These are phyloP conservation scores for Sphaerodactylus townsendi DNA, from an alignment of 2,113 vertebrate genomes.

Conservation along the genomic window DNA sequence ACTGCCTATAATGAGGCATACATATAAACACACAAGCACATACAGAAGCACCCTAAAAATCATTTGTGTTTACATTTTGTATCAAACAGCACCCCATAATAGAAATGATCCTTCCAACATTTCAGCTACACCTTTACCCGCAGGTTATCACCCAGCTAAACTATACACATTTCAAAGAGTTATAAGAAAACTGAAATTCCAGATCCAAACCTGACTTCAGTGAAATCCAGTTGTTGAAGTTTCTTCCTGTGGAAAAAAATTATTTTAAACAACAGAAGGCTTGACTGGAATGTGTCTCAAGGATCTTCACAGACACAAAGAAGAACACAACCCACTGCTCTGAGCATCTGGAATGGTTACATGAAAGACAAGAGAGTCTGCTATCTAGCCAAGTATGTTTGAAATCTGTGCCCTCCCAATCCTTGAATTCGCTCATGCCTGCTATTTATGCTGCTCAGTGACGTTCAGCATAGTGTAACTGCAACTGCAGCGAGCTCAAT, in stretches of 20 bases:
- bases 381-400: constrained; percentile 60
- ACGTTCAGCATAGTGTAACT: constrained; percentile 58
- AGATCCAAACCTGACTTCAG: constrained; percentile 65
- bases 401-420: constrained; percentile 66
- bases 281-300: constrained; percentile 9
- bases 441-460: constrained; percentile 67
- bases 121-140: neutral
- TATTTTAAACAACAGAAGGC: neutral
- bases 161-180: constrained; percentile 23
- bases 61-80: neutral
- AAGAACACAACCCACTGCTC: constrained; percentile 12
- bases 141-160: neutral
- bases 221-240: constrained; percentile 61
- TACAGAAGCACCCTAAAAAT: neutral
- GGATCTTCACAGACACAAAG: constrained; percentile 31
- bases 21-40: neutral
- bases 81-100: neutral
- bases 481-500: constrained; percentile 42
- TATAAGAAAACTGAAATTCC: constrained; percentile 13
- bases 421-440: constrained; percentile 64
- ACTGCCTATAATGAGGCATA: neutral
- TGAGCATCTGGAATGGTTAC: constrained; percentile 45
- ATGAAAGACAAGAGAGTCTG: neutral
- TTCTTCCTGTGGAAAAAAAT: constrained; percentile 16
- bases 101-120: neutral